Base-by-base conservation (phyloP, 2,797 vertebrate species). In the Tenualosa ilisha region DNA sequence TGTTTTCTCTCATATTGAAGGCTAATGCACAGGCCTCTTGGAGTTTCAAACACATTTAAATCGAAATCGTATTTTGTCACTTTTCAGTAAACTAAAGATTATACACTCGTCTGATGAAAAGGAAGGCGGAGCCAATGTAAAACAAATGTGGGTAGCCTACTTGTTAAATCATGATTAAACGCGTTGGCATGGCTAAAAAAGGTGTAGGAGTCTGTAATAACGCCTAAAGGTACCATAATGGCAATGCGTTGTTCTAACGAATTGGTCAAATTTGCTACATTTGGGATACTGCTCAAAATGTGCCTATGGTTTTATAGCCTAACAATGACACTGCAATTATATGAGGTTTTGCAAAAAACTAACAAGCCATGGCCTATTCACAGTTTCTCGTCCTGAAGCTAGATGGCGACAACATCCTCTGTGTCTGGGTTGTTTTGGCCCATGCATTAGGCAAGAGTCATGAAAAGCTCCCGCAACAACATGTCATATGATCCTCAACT, bases 351-450 rank as follows among this genome's bases (percentile, higher is more conserved):
- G 15, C 15, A 79, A 20, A 46, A 2, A 17, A 75, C 12, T 13
- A 65, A 37, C 17, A 46, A 22, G 20, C 20, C 7, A 6, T 6
- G 1, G 50, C 11, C 50, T 51, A 43, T 5, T 13, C 6, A 46
- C 72, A 46, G 40, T 22, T 63, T 20, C 1, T 85, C 8, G 17
- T 85, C 20, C 13, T 61, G 37, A 22, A 85, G 84, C n/a, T 79
- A 85, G 84, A 43, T 79, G 84, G 84, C 54, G 84, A 50, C 79
- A 85, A 6, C 61, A 31, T 15, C 54, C 54, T 81, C 22, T 37
- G n/a, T 79, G 51, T 63, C 49, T 31, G 43, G 8, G 11, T 31
- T 84, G 12, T 65, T 24, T 6, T 46, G 72, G 40, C 20, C 6
- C 20, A 46, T 46, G 40, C 20, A 46, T 46, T 79, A 17, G 72